Base-by-base conservation (phyloP, 2,888 invertebrate genomes). In the Pyralis farinalis region DNA sequence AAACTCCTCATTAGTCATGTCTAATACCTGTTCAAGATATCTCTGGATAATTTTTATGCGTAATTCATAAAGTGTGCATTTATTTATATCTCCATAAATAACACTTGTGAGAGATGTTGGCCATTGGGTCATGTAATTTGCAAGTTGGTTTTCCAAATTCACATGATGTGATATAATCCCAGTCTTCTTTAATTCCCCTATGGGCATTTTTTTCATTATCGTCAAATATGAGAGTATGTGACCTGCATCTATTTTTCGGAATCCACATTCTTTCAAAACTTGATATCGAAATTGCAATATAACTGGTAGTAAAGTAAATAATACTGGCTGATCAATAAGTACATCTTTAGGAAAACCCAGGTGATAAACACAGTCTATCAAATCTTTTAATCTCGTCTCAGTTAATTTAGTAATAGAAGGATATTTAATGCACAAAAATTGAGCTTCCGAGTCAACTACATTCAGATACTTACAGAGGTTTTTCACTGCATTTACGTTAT, bases 101-200 rank as follows among this genome's bases (percentile, higher is more conserved):
- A 76, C 59, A 21, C 79, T 80, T 21, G 89, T 87, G 0, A 88
- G 65, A 20, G 88, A 88, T 43, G 88, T 83, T 3, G 89, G 89
- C 88, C 88, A 90, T 42, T 82, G 78, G 2, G 83, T 82, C 79
- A 90, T 75, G 42, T 53, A 80, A 47, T 75, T 67, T 16, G 87
- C 86, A 16, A 90, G 59, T 50, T 58, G 69, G 48, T 87, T 87
- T 71, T 88, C 87, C 33, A 89, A 48, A 53, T 87, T 87, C 6
- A 76, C 32, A 40, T 63, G 49, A 8, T 47, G 8, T 10, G 63
- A 48, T 46, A 90, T 63, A 10, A 69, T 34, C 10, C 71, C 64
- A 37, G 48, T 49, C 12, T 47, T 55, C 52, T 71, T 88, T 34
- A 90, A 56, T 28, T 84, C 65, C 31, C 56, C 62, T 37, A 88